A percentile compares a stretch with the other conserved stretches of the same genome.
These are phyloP conservation scores for Lycorma delicatula DNA, from an alignment of 1,140 invertebrate species.

Conservation along the genomic window DNA sequence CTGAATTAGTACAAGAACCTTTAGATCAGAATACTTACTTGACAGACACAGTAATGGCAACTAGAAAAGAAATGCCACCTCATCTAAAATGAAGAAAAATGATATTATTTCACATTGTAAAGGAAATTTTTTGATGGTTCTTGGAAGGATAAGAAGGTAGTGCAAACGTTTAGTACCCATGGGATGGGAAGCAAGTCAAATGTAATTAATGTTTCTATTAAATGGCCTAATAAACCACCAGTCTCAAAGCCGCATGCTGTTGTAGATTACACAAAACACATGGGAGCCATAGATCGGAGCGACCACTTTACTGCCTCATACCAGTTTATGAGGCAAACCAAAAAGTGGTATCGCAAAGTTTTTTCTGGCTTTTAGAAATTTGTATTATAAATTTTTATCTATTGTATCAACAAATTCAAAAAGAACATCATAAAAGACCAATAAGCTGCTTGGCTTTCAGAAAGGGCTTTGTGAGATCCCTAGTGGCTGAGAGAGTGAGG, in stretches of 20 bases:
- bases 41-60: too few relatives aligned
- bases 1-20: too few relatives aligned
- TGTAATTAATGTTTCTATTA: conserved; percentile 1
- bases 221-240: background rate
- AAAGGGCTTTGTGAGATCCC: too few relatives aligned
- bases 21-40: too few relatives aligned
- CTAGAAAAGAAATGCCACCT: too few relatives aligned
- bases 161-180: conserved; percentile 20
- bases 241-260: conserved; percentile 23
- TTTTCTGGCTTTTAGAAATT: conserved; percentile 23
- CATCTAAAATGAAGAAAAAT: too few relatives aligned
- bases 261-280: conserved; percentile 28
- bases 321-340: conserved; percentile 28
- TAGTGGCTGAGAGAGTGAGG: too few relatives aligned
- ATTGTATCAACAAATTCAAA: conserved; percentile 13
- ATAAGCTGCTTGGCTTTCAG: too few relatives aligned
- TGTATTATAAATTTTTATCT: conserved; percentile 18
- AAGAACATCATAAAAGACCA: too few relatives aligned
- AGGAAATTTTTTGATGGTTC: too few relatives aligned
- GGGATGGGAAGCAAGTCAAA: conserved; percentile 2
- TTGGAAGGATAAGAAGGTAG: conserved; percentile 24
- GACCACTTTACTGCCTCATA: conserved; percentile 30
- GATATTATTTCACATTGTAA: too few relatives aligned
- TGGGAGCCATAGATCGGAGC: conserved; percentile 28
- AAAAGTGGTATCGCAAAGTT: conserved; percentile 29